Evolutionary conservation across 37 sponge, comb jelly and placozoan species (phyloP), one percentile per base, ranked within the genome.

Genomic region (Lycopodina hypogea): DNA sequence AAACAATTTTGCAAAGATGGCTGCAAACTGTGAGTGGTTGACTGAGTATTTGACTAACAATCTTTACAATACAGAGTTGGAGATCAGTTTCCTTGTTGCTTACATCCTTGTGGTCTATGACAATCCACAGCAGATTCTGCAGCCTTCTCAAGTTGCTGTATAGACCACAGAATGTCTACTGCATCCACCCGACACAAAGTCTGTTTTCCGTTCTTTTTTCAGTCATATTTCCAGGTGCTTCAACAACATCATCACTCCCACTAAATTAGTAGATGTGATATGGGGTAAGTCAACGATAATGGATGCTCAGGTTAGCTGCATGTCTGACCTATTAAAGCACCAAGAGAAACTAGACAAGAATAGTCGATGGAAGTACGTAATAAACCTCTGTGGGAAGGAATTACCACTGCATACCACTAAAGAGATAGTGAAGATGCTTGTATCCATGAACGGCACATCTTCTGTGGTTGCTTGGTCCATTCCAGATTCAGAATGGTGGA

Each of bases 311-410:
- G 28, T 83, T 53, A 61, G 42, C 74, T 81, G 82, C 66, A 42
- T 81, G 51, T 14, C 30, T 3, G 82, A 81, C 41, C 64, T 81
- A 1, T 14, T 36, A 6, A 28, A 68, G 39, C n/a, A 48, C 17
- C 8, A 61, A 76, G 58, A 66, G 26, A 66, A 22, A 26, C 34
- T 11, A 1, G 56, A 55, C 2, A 12, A 32, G 24, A n/a, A 35
- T 21, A 7, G 11, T 22, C 34, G 40, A 37, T 88, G 89, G 89
- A 88, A 78, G 69, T 83, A 88, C 51, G 41, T 59, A 8, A 83
- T 88, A 53, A 83, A 76, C 59, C 51, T 88, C 32, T 83, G 85
- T 71, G 89, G 89, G 17, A 71, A 56, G 34, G 89, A 88, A 30
- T n/a, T 88, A 1, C 89, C 89, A 0, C 58, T 88, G 51, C 77